Base-by-base conservation (phyloP, 2,113 vertebrate genomes). In the Brachionichthys hirsutus region DNA sequence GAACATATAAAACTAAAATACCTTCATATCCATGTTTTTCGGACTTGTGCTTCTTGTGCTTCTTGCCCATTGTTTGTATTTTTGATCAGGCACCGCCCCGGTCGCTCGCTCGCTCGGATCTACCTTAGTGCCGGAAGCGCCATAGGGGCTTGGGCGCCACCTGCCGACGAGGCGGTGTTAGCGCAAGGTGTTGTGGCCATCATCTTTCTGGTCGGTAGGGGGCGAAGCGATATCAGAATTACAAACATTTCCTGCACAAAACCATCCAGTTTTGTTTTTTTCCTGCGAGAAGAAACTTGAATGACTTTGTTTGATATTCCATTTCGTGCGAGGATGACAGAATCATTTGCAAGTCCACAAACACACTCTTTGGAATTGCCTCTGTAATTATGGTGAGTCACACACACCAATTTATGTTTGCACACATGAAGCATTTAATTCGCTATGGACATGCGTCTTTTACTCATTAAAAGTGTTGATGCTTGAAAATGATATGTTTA, bases 11-110 rank as follows among this genome's bases (percentile, higher is more conserved):
- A 0, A 0, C 1, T 42, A 2, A 64, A 83, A 87, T 91, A 94
- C 95, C 96, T 83, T 95, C 95, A 79, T 92, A 91, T 64, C 88
- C 88, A 72, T 94, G 94, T 70, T 94, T 95, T 35, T 97, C 96
- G 49, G 94, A 93, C 88, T 94, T 97, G 74, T 97, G 96, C 62
- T 95, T 96, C 84, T 98, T 98, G 80, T 97, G 95, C 69, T 98
- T 97, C 90, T 96, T 97, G 58, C 95, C 96, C 96, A 98, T 98
- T 77, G 66, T 90, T 87, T 88, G 75, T 78, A 19, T 84, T 81
- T 82, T n/a, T 56, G 43, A 34, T 42, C 34, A 35, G 40, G 14
- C 15, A 20, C 19, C 24, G n/a, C 3, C 8, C 24, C 1, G 12
- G 16, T 12, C 44, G 55, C 53, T 20, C 9, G 12, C 17, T 44